Evolutionary conservation across 2,888 invertebrate species (phyloP), one percentile per base, ranked within the genome.

Genomic region (Campaea margaritaria): DNA sequence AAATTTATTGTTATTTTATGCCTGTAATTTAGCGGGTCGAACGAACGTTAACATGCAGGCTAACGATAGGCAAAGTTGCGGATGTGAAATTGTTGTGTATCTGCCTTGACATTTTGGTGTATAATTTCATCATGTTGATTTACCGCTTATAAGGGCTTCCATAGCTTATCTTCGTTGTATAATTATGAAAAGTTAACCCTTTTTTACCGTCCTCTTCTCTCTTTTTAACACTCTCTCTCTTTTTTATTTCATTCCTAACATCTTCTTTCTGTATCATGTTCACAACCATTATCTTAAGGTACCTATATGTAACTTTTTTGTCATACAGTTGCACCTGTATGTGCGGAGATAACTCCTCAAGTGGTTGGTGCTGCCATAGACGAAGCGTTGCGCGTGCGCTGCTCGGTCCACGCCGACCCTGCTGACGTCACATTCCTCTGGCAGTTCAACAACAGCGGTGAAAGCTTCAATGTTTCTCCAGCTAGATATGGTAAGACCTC

Each of bases 401-500:
- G 97, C 83, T 95, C 96, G 64, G 97, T 97, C 38, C 96, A 96
- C 71, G 97, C 97, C 0, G 97, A 97, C 82, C 97, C 97, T 1
- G 94, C 94, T 74, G 96, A 96, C 81, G 96, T 97, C 69, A 95
- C 95, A 50, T 98, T 97, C 83, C 93, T 96, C 56, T 97, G 97
- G 97, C 96, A 97, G 80, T 97, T 97, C 88, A 97, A 97, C 83
- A 97, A 97, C 82, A 97, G 97, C 73, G 97, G 97, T 15, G 97
- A 97, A 79, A 96, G 96, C 78, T 96, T 96, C 78, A 96, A 96
- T 81, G 96, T 96, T 2, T 95, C 96, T 11, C 96, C 96, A n/a
- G 95, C 91, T 14, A 83, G 93, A 86, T 93, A 91, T 64, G 92
- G 93, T 93, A 71, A 61, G 78, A 5, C 10, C 0, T 36, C 1